Base-by-base conservation (phyloP, 2,113 vertebrate genomes). In the Perca schrenkii region DNA sequence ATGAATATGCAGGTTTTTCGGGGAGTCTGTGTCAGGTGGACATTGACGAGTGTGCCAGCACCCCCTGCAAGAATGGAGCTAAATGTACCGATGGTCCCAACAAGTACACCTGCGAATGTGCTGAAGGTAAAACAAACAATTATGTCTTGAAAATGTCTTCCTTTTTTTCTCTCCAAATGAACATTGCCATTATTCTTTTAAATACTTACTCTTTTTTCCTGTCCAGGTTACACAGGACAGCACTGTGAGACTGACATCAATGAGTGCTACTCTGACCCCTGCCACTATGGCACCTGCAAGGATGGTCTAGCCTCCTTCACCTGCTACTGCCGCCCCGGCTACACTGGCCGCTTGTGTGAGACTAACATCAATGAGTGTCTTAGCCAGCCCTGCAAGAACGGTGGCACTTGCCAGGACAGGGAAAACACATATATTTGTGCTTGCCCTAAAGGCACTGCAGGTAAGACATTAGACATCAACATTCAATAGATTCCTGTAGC, bases 281-380 rank as follows among this genome's bases (percentile, higher is more conserved):
- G 98, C 54, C 98, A 99, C 88, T 98, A 98, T 0, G 98, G 98
- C 15, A 95, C 96, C 50, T 99, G 98, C 86, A 96, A 95, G 84
- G 98, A 99, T 0, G 93, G 97, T 13, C 92, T 98, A 0, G 97
- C 97, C 13, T 88, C 97, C 57, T 99, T 97, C 91, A 96, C 95
- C 53, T 99, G 98, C 88, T 92, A 96, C 50, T 99, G 98, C 88
- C 95, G 88, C 43, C 96, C 97, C 0, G 98, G 98, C 71, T 99
- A 97, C 91, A 97, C 95, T 0, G 98, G 98, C 54, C 97, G 96
- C 72, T 95, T 96, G 90, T 99, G 98, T 0, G 98, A 99, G 92
- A 97, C 96, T 87, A 98, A 99, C 92, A 96, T 99, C 90, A 97
- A 99, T 0, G 98, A 99, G 92, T 99, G 98, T 80, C 93, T 97